Conservation (phyloP, 2,797 vertebrate genomes). For the Phoxinus dragarum region DNA sequence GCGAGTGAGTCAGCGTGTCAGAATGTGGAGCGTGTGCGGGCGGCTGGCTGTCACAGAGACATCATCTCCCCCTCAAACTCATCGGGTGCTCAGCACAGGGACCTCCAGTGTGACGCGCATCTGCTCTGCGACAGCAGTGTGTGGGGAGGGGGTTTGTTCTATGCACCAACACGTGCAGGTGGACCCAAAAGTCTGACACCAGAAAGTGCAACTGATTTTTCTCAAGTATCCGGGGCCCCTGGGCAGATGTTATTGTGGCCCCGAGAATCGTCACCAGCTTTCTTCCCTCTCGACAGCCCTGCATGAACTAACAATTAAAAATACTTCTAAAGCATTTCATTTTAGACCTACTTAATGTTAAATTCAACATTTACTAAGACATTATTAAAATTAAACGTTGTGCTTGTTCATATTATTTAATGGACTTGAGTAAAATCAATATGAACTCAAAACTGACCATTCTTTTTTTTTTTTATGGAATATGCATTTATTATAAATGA, state of each 20-base stretch:
- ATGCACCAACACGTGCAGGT: not conserved
- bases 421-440: no score
- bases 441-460: not conserved
- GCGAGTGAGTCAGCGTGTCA: slow-evolving; percentile 62
- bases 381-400: not conserved
- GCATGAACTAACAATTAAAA: not conserved
- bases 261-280: not conserved
- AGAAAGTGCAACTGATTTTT: not conserved
- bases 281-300: not conserved
- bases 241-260: not conserved
- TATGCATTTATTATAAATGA: not conserved
- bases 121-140: not conserved
- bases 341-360: not conserved
- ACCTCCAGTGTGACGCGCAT: slow-evolving; percentile 5
- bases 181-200: not conserved
- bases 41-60: slow-evolving; percentile 70
- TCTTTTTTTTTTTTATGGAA: not conserved
- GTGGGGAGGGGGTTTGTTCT: not conserved
- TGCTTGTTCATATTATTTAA: not conserved
- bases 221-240: no score
- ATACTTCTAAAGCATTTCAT: not conserved
- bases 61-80: slow-evolving; percentile 47
- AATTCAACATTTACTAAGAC: not conserved
- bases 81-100: slow-evolving; percentile 16
- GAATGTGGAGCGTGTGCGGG: slow-evolving; percentile 70